These are phyloP conservation scores for Lasiurus borealis DNA, from an alignment of 2,113 vertebrate species.

Conservation along the genomic window DNA sequence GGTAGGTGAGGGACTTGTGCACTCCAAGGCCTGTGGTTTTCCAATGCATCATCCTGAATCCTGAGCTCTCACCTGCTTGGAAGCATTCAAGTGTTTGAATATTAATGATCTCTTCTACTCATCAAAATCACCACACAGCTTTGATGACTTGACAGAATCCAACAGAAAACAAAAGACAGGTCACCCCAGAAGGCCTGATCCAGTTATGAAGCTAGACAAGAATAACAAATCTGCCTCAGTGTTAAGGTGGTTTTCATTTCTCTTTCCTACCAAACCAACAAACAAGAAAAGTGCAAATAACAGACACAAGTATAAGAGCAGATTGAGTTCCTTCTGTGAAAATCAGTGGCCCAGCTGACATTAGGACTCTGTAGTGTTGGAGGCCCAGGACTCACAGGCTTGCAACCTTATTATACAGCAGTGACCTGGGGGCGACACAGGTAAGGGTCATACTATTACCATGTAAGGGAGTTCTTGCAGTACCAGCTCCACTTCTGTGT, in stretches of 20 bases:
- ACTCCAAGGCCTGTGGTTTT: not conserved
- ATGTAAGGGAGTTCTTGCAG: not conserved
- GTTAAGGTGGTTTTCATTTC: constrained; percentile 37
- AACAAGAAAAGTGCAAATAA: not conserved
- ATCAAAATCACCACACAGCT: constrained; percentile 1
- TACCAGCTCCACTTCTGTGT: not conserved
- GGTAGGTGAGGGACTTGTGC: not conserved
- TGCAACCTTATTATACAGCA: not conserved
- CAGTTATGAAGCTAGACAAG: constrained; percentile 3
- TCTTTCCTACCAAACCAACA: constrained; percentile 31
- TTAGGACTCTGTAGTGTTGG: not conserved
- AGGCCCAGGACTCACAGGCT: not conserved
- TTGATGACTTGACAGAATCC: not conserved
- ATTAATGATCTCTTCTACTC: constrained; percentile 37
- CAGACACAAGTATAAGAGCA: not conserved
- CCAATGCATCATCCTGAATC: not conserved
- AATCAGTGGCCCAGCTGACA: not conserved
- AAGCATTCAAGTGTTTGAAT: constrained; percentile 25
- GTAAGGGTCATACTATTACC: not conserved
- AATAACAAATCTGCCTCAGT: not conserved
- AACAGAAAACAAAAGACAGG: not conserved
- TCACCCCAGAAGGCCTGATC: not conserved
- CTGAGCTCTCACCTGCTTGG: not conserved
- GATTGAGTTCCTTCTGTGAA: not conserved
- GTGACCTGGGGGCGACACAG: no score